Base-by-base conservation (phyloP, 1,140 invertebrate genomes). In the Drosophila auraria region DNA sequence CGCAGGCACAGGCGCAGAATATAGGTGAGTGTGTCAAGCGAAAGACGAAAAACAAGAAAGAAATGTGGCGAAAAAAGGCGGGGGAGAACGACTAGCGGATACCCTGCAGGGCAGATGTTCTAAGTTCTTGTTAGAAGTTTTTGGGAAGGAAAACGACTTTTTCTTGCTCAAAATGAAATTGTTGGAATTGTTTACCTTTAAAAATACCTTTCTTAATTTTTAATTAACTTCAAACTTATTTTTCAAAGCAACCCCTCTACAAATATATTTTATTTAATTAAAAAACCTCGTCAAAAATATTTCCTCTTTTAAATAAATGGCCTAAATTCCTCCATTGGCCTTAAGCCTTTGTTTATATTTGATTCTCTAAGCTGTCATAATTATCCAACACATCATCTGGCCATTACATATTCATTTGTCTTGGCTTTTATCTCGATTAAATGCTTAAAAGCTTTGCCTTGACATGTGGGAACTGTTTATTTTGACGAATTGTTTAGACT, bases 21-120 rank as follows among this genome's bases (percentile, higher is more conserved):
- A 87, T 87, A 87, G 84, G 84, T 89, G 84, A 87, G 84, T 87
- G 84, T 87, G 84, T 87, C 84, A 87, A 83, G 84, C 81, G 69
- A 89, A 84, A 83, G 78, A 89, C 78, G 77, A 68, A 68, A 79
- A 70, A 45, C 60, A 49, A 70, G 77, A 47, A 57, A 65, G 57
- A 69, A 64, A 72, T 65, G 36, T 15, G 25, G 25, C 65, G 20
- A 40, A 63, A 54, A 54, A 57, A 1, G 1, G 49, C 40, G 40
- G 23, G 23, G 42, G 17, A 64, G 38, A 72, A 53, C 59, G 56
- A 59, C 45, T n/a, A 9, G 30, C 15, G 65, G 44, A 69, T 66
- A 54, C 74, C 54, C 74, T 77, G 20, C 27, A 30, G 27, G 27
- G 27, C 5, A 6, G 27, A 6, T 30, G 27, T 30, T 30, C 33